Conservation (phyloP, 2,113 vertebrate genomes). For the Corynorhinus townsendii region DNA sequence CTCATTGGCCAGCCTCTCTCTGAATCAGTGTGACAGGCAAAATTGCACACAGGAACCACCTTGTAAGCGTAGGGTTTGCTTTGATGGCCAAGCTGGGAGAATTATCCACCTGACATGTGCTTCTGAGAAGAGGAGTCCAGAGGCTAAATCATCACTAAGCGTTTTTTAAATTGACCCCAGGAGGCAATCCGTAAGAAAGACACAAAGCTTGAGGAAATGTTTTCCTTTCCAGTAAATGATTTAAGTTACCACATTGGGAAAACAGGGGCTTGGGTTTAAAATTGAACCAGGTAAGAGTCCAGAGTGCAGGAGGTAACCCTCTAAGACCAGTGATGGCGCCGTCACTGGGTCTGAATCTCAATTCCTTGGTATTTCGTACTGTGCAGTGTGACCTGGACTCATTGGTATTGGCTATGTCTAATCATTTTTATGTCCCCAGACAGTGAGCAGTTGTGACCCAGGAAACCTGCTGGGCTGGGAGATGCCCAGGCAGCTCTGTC, state of each 20-base stretch:
- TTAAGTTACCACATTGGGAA: constrained; percentile 61
- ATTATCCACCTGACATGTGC: constrained; percentile 54
- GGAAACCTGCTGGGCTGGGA: neutral
- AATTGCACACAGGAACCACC: neutral
- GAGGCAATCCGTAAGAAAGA: constrained; percentile 61
- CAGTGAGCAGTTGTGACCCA: neutral
- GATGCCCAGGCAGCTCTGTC: constrained; percentile 14
- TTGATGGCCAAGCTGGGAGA: constrained; percentile 54
- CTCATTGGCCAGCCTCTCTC: neutral
- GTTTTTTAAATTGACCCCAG: constrained; percentile 63
- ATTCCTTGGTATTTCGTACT: constrained; percentile 49
- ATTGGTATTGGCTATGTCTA: constrained; percentile 56
- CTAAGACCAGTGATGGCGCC: neutral
- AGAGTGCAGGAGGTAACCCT: constrained; percentile 39
- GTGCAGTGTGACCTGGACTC: constrained; percentile 24
- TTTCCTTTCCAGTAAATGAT: constrained; percentile 56
- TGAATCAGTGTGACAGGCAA: constrained; percentile 3
- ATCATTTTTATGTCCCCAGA: constrained; percentile 24
- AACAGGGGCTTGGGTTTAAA: constrained; percentile 46
- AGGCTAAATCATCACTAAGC: constrained; percentile 59
- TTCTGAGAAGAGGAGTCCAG: constrained; percentile 53
- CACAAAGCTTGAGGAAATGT: constrained; percentile 47
- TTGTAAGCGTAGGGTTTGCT: neutral
- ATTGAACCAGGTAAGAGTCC: constrained; percentile 46
- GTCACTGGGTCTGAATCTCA: constrained; percentile 45